A percentile compares a stretch with the other conserved stretches of the same genome.
Conservation (phyloP, 2,797 vertebrate genomes). For the Microctenopoma lineatum region DNA sequence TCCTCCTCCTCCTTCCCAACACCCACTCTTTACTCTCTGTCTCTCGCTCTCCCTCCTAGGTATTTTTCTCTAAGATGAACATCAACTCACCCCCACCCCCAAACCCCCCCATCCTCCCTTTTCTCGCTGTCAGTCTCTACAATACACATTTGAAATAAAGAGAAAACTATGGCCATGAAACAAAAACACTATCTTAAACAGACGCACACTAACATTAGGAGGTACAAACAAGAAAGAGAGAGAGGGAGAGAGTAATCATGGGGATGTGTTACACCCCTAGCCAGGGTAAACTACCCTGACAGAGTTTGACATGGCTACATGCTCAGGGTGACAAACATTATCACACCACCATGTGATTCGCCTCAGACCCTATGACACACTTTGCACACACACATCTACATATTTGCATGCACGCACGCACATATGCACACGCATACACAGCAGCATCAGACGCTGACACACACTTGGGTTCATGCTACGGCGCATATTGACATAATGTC, state of each 20-base stretch:
- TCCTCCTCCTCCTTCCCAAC: slow-evolving; percentile 50
- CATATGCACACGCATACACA: slow-evolving; percentile 13
- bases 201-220: slow-evolving; percentile 5
- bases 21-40: slow-evolving; percentile 53
- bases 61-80: slow-evolving; percentile 76
- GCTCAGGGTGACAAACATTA: slow-evolving; percentile 74
- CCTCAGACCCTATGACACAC: slow-evolving; percentile 50
- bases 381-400: slow-evolving; percentile 19
- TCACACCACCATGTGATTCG: slow-evolving; percentile 58
- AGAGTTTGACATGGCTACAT: slow-evolving; percentile 71
- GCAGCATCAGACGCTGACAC: slow-evolving; percentile 36
- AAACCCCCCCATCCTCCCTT: slow-evolving; percentile 15
- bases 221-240: slow-evolving; percentile 2
- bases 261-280: slow-evolving; percentile 56
- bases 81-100: slow-evolving; percentile 45
- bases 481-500: slow-evolving; percentile 54
- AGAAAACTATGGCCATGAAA: slow-evolving; percentile 35
- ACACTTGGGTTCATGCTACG: slow-evolving; percentile 28
- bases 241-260: slow-evolving; percentile 38
- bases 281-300: slow-evolving; percentile 68
- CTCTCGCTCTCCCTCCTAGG: slow-evolving; percentile 49
- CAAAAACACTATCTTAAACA: slow-evolving; percentile 38
- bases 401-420: slow-evolving; percentile 6
- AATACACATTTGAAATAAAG: slow-evolving; percentile 67
- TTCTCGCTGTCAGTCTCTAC: slow-evolving; percentile 59